Conservation (phyloP, 2,888 invertebrate species). For the Noctua janthina region DNA sequence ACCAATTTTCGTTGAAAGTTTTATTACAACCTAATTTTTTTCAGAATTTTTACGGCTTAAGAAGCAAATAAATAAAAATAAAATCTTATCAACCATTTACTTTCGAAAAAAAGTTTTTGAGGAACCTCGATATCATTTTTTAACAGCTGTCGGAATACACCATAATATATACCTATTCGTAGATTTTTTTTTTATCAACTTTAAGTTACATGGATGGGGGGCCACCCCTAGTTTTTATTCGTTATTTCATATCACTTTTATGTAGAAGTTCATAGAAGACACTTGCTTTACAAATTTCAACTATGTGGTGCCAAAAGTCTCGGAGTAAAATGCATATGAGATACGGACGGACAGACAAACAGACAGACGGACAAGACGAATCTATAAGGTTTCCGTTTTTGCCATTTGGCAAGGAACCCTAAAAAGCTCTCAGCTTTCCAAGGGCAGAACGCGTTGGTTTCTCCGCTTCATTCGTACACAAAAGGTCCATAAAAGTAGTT, state of each 20-base stretch:
- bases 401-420: neutral
- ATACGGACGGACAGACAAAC: neutral
- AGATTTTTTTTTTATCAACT: neutral
- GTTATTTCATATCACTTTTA: neutral
- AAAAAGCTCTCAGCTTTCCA: neutral
- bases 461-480: constrained; percentile 42
- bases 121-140: too few relatives aligned
- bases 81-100: too few relatives aligned
- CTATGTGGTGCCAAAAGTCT: neutral
- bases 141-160: too few relatives aligned
- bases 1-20: too few relatives aligned
- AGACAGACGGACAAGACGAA: neutral
- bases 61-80: too few relatives aligned
- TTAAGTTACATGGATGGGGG: neutral
- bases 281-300: neutral
- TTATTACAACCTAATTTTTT: too few relatives aligned
- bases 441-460: constrained; percentile 12
- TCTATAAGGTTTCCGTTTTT: neutral
- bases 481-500: constrained; percentile 57
- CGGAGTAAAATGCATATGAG: neutral
- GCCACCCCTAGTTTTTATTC: neutral
- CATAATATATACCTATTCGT: too few relatives aligned
- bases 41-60: too few relatives aligned
- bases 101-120: too few relatives aligned
- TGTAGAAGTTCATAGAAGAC: neutral